Evolutionary conservation across 2,888 invertebrate species (phyloP).

Genomic region (Steinernema carpocapsae): DNA sequence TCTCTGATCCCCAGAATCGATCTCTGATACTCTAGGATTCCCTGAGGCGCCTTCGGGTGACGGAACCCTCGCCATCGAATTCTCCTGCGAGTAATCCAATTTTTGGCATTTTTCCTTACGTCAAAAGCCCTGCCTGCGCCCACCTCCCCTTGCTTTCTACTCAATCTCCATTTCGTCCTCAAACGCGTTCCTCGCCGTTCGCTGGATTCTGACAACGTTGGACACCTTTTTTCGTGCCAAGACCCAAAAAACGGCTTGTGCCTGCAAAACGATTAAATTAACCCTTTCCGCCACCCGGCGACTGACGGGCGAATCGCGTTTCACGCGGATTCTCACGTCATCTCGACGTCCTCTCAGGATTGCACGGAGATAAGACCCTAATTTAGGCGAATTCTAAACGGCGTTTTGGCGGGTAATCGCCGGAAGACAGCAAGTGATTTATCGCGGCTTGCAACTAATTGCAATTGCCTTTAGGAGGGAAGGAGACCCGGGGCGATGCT

Average conservation of each 20-base stretch:
- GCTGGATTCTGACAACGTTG: background rate
- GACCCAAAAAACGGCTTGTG: background rate
- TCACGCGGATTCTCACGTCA: background rate
- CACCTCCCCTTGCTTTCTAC: background rate
- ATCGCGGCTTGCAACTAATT: too few relatives aligned
- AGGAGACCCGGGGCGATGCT: too few relatives aligned
- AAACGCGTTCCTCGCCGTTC: background rate
- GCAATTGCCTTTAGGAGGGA: too few relatives aligned
- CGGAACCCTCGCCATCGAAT: too few relatives aligned
- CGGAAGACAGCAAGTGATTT: background rate
- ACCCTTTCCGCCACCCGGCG: background rate
- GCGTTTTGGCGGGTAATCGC: background rate
- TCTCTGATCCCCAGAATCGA: too few relatives aligned
- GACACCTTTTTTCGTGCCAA: background rate
- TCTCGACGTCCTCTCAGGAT: background rate
- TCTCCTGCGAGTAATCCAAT: slow-evolving; percentile 16
- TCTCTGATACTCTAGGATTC: too few relatives aligned
- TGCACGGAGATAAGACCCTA: background rate
- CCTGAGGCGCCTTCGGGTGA: too few relatives aligned
- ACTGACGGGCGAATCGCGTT: background rate
- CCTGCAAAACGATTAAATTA: slow-evolving; percentile 14
- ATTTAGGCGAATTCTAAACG: background rate
- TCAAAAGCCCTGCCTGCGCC: background rate
- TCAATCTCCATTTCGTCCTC: background rate
- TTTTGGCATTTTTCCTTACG: background rate